These are phyloP conservation scores for Amblyjoppa fuscipennis DNA, from an alignment of 2,888 invertebrate species.

Conservation along the genomic window DNA sequence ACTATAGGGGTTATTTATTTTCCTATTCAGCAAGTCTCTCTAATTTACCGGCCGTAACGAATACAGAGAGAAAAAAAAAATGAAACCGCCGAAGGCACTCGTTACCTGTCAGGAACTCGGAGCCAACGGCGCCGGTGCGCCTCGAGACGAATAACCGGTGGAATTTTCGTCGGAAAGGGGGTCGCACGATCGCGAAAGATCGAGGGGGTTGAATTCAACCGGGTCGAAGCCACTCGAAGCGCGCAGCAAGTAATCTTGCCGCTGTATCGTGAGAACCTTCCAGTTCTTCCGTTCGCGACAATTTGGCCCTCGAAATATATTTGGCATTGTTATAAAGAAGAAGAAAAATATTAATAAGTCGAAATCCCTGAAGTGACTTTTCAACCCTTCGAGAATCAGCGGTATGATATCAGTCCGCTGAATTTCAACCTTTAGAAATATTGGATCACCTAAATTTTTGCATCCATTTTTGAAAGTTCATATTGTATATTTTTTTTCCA, in stretches of 20 bases:
- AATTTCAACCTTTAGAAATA: too few relatives aligned
- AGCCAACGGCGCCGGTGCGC: constrained; percentile 44
- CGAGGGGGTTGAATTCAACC: constrained; percentile 37
- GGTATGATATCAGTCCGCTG: too few relatives aligned
- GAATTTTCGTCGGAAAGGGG: constrained; percentile 37
- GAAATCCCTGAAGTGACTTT: too few relatives aligned
- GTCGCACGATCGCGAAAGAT: constrained; percentile 29
- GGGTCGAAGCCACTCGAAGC: constrained; percentile 21
- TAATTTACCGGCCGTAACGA: constrained; percentile 32
- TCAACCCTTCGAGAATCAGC: too few relatives aligned
- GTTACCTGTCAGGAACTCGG: constrained; percentile 48
- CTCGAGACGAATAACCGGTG: constrained; percentile 41
- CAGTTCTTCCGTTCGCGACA: background rate
- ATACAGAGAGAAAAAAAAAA: constrained; percentile 3
- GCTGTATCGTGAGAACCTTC: constrained; percentile 40
- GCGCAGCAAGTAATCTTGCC: constrained; percentile 15
- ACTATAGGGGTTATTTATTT: constrained; percentile 49
- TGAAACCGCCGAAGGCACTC: constrained; percentile 37
- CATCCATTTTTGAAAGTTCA: too few relatives aligned
- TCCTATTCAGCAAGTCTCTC: constrained; percentile 16
- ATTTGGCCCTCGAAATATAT: background rate
- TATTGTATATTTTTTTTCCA: too few relatives aligned
- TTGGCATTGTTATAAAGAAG: background rate
- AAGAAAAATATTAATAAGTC: background rate
- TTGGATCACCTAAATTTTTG: too few relatives aligned